These are phyloP conservation scores for Cerceris rybyensis DNA, from an alignment of 2,888 invertebrate species.

Conservation along the genomic window DNA sequence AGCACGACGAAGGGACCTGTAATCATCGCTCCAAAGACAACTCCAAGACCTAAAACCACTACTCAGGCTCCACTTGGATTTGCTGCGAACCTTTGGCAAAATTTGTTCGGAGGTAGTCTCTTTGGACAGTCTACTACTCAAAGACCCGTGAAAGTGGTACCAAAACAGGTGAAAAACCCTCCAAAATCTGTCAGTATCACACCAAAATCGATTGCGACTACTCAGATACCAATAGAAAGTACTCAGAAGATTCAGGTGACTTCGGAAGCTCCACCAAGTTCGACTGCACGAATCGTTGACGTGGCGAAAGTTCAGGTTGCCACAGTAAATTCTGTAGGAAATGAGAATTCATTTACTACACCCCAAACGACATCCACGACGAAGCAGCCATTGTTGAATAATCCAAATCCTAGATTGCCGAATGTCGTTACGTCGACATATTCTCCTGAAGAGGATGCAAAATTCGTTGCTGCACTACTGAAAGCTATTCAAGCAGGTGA, in stretches of 20 bases:
- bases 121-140: conserved; percentile 60
- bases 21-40: conserved; percentile 63
- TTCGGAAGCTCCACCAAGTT: not conserved
- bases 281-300: conserved; percentile 48
- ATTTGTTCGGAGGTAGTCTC: conserved; percentile 74
- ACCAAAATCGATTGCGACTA: conserved; percentile 80
- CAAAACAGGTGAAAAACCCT: conserved; percentile 71
- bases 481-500: conserved; percentile 67
- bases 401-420: conserved; percentile 60
- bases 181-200: conserved; percentile 72
- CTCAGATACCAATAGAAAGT: conserved; percentile 68
- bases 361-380: conserved; percentile 48
- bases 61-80: conserved; percentile 77
- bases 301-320: conserved; percentile 58
- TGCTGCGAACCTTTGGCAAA: conserved; percentile 73
- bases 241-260: conserved; percentile 25
- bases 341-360: conserved; percentile 38
- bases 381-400: conserved; percentile 50
- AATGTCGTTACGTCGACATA: conserved; percentile 65
- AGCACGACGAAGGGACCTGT: conserved; percentile 67
- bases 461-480: conserved; percentile 74
- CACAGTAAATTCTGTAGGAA: conserved; percentile 65
- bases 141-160: conserved; percentile 77
- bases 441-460: conserved; percentile 77
- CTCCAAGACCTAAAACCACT: conserved; percentile 77